These are phyloP conservation scores for Campoplex nolae DNA, from an alignment of 2,888 invertebrate genomes.

Conservation along the genomic window DNA sequence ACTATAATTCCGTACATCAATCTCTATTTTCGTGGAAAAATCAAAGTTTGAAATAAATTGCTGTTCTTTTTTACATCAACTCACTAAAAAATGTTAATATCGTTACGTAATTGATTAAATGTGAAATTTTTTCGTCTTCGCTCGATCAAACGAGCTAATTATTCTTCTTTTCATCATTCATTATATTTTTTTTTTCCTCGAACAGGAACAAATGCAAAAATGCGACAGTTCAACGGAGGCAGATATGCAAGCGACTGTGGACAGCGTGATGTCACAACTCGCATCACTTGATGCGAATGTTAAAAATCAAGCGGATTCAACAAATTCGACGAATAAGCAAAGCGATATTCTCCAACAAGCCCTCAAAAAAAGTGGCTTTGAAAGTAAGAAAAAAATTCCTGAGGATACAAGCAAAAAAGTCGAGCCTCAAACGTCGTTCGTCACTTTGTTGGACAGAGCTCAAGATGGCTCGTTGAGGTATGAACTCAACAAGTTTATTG, in stretches of 20 bases:
- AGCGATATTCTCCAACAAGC: slow-evolving; percentile 86
- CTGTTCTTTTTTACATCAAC: no score
- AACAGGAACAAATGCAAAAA: slow-evolving; percentile 63
- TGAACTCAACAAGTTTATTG: background rate
- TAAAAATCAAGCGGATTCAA: slow-evolving; percentile 71
- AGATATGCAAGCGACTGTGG: slow-evolving; percentile 78
- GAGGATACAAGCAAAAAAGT: slow-evolving; percentile 62
- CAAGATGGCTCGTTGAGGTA: slow-evolving; percentile 78
- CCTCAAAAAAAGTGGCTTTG: slow-evolving; percentile 82
- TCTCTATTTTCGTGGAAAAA: no score
- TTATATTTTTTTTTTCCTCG: no score
- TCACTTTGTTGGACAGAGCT: slow-evolving; percentile 78
- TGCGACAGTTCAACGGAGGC: slow-evolving; percentile 75
- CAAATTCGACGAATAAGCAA: slow-evolving; percentile 61
- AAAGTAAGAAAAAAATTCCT: slow-evolving; percentile 74
- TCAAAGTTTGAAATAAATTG: no score
- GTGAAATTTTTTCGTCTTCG: no score
- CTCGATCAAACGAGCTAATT: no score
- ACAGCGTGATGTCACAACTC: slow-evolving; percentile 79
- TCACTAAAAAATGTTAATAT: no score
- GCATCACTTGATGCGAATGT: slow-evolving; percentile 75
- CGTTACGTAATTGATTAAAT: no score
- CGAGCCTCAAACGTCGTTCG: slow-evolving; percentile 77
- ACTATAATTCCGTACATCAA: no score
- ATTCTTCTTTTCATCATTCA: no score